phyloP scores from a whole-genome alignment of 2,797 vertebrate genomes.

The Darevskia nairensis region DNA sequence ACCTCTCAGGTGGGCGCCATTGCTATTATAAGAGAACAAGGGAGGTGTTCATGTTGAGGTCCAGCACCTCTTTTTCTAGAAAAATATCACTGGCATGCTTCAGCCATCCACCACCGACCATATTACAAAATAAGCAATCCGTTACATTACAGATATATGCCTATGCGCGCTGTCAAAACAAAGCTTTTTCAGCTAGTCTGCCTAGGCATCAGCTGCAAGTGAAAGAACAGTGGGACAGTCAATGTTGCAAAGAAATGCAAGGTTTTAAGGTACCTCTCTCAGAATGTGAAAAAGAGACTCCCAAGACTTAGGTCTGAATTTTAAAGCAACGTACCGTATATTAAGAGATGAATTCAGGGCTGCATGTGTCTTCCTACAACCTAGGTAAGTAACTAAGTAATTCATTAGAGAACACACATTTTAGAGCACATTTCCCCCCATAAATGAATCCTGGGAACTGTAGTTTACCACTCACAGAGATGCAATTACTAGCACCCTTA shows the following conservation, averaged over 20 bases:
- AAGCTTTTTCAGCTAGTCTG: background rate
- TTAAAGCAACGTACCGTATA: background rate
- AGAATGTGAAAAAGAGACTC: no score
- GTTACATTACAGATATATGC: background rate
- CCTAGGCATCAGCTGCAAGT: no score
- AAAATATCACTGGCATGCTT: no score
- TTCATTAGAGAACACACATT: no score
- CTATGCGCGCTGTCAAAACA: background rate
- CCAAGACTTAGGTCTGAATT: background rate
- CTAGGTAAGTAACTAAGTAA: background rate
- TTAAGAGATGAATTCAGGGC: background rate
- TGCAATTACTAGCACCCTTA: no score
- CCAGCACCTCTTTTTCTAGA: no score
- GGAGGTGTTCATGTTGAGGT: no score
- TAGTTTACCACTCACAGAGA: no score
- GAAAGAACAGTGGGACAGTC: background rate
- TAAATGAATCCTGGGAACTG: no score
- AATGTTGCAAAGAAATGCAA: background rate
- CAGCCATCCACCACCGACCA: background rate
- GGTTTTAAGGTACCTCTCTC: background rate
- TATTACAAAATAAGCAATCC: background rate
- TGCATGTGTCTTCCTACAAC: background rate
- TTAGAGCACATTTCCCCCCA: no score
- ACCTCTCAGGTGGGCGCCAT: no score
- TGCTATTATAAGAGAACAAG: no score